phyloP scores from a whole-genome alignment of 2,113 vertebrate species.

The Callocephalon fimbriatum region DNA sequence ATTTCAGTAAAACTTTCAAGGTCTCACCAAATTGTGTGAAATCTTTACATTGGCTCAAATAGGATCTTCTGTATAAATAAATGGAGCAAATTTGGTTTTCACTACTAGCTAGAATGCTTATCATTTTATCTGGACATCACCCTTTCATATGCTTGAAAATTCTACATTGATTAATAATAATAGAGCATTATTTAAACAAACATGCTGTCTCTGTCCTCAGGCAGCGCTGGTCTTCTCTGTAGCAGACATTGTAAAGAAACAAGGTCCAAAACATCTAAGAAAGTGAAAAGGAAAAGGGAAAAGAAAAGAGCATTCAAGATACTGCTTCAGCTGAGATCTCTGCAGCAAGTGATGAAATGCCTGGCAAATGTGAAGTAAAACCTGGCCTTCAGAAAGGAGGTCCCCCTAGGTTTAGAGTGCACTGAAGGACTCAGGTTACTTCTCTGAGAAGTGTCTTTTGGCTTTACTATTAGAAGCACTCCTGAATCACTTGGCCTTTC shows the following conservation, averaged over 20 bases:
- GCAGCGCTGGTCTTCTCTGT: not conserved
- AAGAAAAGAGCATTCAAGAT: not conserved
- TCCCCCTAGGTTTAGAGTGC: not conserved
- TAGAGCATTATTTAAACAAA: not conserved
- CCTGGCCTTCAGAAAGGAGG: not conserved
- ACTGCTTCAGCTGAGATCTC: not conserved
- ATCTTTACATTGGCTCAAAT: not conserved
- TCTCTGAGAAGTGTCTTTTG: conserved; percentile 4
- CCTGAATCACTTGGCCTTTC: not conserved
- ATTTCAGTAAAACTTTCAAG: not conserved
- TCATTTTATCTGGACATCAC: not conserved
- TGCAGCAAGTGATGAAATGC: not conserved
- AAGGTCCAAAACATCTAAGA: not conserved
- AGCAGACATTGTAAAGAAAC: not conserved
- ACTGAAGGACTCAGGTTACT: not conserved
- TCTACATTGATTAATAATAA: not conserved
- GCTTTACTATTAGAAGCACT: not conserved
- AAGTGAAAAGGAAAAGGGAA: not conserved
- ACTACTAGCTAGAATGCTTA: not conserved
- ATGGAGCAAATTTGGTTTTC: not conserved
- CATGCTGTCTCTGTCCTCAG: not conserved
- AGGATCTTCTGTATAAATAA: not conserved
- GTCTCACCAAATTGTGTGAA: not conserved
- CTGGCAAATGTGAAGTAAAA: not conserved
- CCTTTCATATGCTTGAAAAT: not conserved